Percentiles rank a stretch among this genome's conserved stretches.
Conservation (phyloP, 2,113 vertebrate species). For the Bambusicola thoracicus region DNA sequence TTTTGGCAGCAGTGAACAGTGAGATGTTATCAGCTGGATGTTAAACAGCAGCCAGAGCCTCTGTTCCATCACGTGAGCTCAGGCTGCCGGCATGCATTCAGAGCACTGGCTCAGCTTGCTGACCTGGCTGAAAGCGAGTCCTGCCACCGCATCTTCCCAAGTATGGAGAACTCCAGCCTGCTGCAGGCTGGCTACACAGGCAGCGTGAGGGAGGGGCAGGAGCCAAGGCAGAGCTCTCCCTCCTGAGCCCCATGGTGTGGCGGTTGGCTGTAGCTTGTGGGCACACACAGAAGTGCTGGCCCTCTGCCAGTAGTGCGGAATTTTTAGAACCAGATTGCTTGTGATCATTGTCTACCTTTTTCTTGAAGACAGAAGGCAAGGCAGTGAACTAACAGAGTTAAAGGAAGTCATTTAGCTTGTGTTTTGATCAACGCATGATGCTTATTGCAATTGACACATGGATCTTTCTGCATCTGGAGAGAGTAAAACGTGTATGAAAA, state of each 20-base stretch:
- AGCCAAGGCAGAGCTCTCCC: neutral
- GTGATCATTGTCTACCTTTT: neutral
- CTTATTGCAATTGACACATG: neutral
- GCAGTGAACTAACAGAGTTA: neutral
- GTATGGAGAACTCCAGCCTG: neutral
- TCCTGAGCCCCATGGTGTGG: neutral
- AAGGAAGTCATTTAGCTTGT: neutral
- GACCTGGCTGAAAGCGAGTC: neutral
- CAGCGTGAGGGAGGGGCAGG: accelerated
- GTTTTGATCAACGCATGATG: neutral
- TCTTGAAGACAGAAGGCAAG: neutral
- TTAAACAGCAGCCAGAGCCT: neutral
- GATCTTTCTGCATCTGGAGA: neutral
- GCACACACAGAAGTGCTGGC: neutral
- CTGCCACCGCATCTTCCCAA: neutral
- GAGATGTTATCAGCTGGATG: conserved; percentile 34
- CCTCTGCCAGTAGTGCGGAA: neutral
- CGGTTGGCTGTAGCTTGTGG: neutral
- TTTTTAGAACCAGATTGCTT: neutral
- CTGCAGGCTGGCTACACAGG: neutral
- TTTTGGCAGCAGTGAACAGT: conserved; percentile 14
- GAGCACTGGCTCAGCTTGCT: neutral
- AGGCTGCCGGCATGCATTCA: accelerated
- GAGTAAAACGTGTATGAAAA: neutral
- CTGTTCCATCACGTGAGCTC: neutral